Base-by-base conservation (phyloP, 2,888 invertebrate species). In the Choristoneura rosaceana region DNA sequence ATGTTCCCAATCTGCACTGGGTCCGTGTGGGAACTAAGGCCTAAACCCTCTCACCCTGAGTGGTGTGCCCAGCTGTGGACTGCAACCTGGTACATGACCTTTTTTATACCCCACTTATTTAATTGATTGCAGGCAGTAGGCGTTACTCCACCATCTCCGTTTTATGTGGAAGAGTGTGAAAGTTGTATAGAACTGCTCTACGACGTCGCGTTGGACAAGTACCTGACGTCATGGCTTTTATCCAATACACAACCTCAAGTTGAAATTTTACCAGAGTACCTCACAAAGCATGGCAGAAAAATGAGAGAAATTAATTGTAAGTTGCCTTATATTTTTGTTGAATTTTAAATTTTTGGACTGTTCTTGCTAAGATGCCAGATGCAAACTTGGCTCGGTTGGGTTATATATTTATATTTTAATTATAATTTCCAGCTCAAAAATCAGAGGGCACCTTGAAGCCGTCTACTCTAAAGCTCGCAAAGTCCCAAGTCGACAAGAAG, bases 141-240 rank as follows among this genome's bases (percentile, higher is more conserved):
- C 17, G 90, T 95, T 61, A 95, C 95, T 47, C 96, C 96, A 0
- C 97, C 98, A 0, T 97, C 97, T 74, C 96, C 97, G 0, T 97
- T 98, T 88, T 98, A 98, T 81, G 97, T 98, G 0, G 98, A 98
- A 90, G 98, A 98, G 88, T 98, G 97, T 66, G 97, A 97, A 86
- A 97, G 97, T 75, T 98, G 98, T 2, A 87, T 98, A 3, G 96
- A 96, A 65, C 95, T 97, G 77, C 92, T 98, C 0, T 96, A 96
- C 79, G 96, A 97, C 77, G 95, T 97, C 14, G 97, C 97, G 4
- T 94, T 98, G 25, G 95, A 97, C 74, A 96, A 96, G 77, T 91
- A 97, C 66, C 95, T 97, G 10, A 95, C 95, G 55, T 95, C 96
- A 10, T 96, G 96, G 96, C 94, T 96, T 74, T 85, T 94, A 0